Evolutionary conservation across 2,888 invertebrate species (phyloP).

Genomic region (Copidosoma aretas): DNA sequence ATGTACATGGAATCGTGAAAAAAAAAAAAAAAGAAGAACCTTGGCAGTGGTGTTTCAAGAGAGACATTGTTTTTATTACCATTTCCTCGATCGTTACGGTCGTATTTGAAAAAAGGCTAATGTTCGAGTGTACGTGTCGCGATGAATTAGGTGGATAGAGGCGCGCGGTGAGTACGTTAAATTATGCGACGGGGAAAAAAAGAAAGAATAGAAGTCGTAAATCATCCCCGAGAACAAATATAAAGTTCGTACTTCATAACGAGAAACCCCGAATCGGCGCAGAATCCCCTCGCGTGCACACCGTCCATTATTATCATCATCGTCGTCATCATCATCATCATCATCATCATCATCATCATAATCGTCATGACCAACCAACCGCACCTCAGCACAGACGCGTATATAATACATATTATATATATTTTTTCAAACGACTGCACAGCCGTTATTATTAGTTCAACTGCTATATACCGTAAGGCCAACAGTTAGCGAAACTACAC

Average conservation of each 20-base stretch:
- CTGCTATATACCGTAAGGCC: not conserved
- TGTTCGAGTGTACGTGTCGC: too few relatives aligned
- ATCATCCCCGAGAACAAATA: not conserved
- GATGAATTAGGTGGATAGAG: too few relatives aligned
- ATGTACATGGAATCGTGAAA: too few relatives aligned
- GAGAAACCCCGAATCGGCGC: not conserved
- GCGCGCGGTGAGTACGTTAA: not conserved
- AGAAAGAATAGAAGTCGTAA: not conserved
- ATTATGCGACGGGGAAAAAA: not conserved
- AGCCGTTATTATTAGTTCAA: not conserved
- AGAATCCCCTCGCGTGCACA: not conserved
- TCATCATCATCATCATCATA: not conserved
- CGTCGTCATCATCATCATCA: not conserved
- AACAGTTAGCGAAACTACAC: not conserved
- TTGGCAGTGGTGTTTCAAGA: too few relatives aligned
- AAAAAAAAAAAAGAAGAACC: too few relatives aligned
- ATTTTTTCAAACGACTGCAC: not conserved
- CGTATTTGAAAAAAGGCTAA: too few relatives aligned
- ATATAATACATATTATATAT: not conserved
- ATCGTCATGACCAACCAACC: not conserved
- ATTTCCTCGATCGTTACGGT: too few relatives aligned
- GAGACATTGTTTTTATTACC: too few relatives aligned
- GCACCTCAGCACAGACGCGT: too few relatives aligned
- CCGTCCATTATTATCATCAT: too few relatives aligned
- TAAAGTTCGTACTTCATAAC: not conserved